Percentiles rank a stretch among this genome's conserved stretches.
Evolutionary conservation across 2,888 invertebrate genomes (phyloP).

Genomic region (Psylliodes chrysocephalus): DNA sequence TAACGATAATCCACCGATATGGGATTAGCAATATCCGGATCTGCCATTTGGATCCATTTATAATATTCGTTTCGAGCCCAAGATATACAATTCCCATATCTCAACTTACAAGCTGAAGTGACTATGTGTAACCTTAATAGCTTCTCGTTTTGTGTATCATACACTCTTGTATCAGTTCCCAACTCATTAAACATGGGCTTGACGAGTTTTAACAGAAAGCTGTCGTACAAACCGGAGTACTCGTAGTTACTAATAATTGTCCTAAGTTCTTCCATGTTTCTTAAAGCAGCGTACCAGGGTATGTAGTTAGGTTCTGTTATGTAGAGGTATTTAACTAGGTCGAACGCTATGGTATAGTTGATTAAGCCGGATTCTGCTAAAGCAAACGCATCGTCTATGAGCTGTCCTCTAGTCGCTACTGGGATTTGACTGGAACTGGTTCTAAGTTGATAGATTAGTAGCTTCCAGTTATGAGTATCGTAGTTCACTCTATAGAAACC

Average conservation of each 20-base stretch:
- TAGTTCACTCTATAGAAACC: constrained; percentile 74
- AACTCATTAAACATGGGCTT: constrained; percentile 63
- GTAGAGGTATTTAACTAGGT: constrained; percentile 73
- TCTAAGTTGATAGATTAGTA: constrained; percentile 64
- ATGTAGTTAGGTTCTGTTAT: constrained; percentile 71
- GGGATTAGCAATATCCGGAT: constrained; percentile 59
- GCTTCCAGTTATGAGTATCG: constrained; percentile 69
- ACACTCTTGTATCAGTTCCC: constrained; percentile 66
- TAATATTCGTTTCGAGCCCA: constrained; percentile 67
- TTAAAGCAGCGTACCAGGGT: constrained; percentile 74
- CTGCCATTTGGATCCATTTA: constrained; percentile 56
- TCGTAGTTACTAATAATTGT: constrained; percentile 66
- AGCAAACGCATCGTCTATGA: constrained; percentile 79
- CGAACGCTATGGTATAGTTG: constrained; percentile 71
- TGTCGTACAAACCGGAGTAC: constrained; percentile 65
- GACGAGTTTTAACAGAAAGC: constrained; percentile 54
- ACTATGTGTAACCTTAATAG: constrained; percentile 69
- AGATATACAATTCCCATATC: constrained; percentile 67
- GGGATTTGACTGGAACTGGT: constrained; percentile 65
- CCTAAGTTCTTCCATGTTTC: constrained; percentile 67
- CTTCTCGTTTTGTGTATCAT: constrained; percentile 69
- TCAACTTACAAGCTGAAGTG: constrained; percentile 70
- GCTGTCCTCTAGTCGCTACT: constrained; percentile 73
- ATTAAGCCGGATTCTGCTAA: constrained; percentile 70
- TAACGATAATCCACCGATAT: constrained; percentile 74